Base-by-base conservation (phyloP, 2,113 vertebrate species). In the Dryoscopus gambensis region DNA sequence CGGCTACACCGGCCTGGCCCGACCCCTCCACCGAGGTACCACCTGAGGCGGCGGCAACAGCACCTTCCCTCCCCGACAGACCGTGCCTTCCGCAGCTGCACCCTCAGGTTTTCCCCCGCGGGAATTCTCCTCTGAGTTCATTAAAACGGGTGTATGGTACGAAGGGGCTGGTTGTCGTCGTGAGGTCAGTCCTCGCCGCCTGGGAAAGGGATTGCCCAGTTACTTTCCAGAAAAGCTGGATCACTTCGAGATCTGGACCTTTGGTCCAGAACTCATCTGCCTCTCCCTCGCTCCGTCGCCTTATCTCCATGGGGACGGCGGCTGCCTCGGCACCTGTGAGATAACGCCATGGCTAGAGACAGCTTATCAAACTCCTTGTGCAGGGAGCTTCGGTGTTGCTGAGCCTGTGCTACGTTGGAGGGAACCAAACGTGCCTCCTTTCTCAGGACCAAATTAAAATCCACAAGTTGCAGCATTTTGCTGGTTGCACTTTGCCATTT, bases 61-160 rank as follows among this genome's bases (percentile, higher is more conserved):
- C 46, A 4, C 39, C 22, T 15, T 9, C 27, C 37, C 24, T 3
- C 6, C 31, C 2, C 25, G 0, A 0, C 22, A 12, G 10, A 2
- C 33, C 6, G n/a, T 21, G 84, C 30, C 67, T 15, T 19, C 21
- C 13, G 35, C 77, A 6, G 50, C 4, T 31, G 52, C 74, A 3
- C 30, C 62, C 27, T 7, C 84, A 2, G 75, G 68, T 55, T 57
- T 5, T 14, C 49, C 52, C 12, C 74, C 8, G 7, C 40, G 17
- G 35, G 44, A 10, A 7, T 12, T 22, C 70, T 15, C 49, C 50
- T 6, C 68, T 1, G 75, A 17, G 14, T 12, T 57, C 59, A 4
- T 27, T 82, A 6, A 21, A 22, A 35, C 10, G 14, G 11, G 57
- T 11, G 42, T 14, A 1, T 2, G 63, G 15, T 20, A 3, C 5